Evolutionary conservation across 2,888 invertebrate species (phyloP).

Genomic region (Notodonta ziczac): DNA sequence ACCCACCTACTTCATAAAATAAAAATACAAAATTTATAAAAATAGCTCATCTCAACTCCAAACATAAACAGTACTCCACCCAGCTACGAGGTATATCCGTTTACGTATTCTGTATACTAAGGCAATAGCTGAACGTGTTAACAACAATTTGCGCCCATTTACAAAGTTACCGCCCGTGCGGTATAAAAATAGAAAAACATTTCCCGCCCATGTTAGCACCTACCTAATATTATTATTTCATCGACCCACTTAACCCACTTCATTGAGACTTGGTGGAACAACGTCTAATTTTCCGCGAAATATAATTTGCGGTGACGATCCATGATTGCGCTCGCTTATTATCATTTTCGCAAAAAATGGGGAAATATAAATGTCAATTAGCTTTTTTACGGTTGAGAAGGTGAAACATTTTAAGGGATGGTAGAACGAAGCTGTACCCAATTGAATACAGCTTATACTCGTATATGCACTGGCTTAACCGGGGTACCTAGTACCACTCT

Average conservation of each 20-base stretch:
- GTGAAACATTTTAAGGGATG: not conserved
- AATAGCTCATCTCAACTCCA: no score
- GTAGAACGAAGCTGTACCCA: no score
- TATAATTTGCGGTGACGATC: slow-evolving; percentile 16
- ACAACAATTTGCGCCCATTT: slow-evolving; percentile 1
- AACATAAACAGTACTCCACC: not conserved
- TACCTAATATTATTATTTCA: not conserved
- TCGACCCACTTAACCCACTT: not conserved
- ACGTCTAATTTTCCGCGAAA: slow-evolving; percentile 12
- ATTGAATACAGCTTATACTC: no score
- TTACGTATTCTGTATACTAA: not conserved
- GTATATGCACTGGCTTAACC: no score
- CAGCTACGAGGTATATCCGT: not conserved
- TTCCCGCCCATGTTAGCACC: not conserved
- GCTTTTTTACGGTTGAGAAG: not conserved
- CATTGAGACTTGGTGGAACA: not conserved
- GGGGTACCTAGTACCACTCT: no score
- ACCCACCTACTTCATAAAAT: no score
- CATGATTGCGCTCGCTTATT: slow-evolving; percentile 16
- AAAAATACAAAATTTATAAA: no score
- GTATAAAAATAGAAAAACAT: slow-evolving; percentile 1
- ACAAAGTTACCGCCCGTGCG: not conserved
- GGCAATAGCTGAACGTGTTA: not conserved
- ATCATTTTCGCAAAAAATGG: slow-evolving; percentile 23
- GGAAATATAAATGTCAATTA: slow-evolving; percentile 38